Evolutionary conservation across 2,888 invertebrate species (phyloP), one percentile per base, ranked within the genome.

Genomic region (Monopis laevigella): DNA sequence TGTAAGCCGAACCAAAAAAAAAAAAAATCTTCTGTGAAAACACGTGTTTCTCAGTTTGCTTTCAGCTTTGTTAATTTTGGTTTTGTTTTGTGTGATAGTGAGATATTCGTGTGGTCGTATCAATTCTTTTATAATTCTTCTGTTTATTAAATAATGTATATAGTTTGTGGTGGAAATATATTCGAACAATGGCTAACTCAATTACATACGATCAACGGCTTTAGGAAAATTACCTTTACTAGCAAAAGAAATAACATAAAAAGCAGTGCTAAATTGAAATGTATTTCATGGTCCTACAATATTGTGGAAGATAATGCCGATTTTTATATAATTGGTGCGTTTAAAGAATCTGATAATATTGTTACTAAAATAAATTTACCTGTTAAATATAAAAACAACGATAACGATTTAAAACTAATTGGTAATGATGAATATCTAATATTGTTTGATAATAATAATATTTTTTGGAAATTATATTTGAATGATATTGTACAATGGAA

Each of bases 201-300:
- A 1, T 51, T 60, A 27, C 41, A 48, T 26, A 43, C 66, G 38
- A 45, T 69, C 40, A 51, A 54, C 43, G 48, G 52, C 40, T 73
- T 73, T 50, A 48, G 51, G 41, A 30, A 29, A n/a, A 34, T 66
- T n/a, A 36, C 10, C 12, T 10, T 36, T 2, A 13, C 36, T 2
- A 11, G 21, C 5, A 34, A 5, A 5, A 8, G n/a, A n/a, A n/a
- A n/a, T n/a, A n/a, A n/a, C n/a, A n/a, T n/a, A n/a, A n/a, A n/a
- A n/a, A n/a, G n/a, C n/a, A n/a, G n/a, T 18, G 50, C 56, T 14
- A 55, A 52, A 45, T 46, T 73, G 28, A 27, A 58, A 8, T 52
- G 58, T 16, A 57, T 71, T 10, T 60, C 56, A 45, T 82, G 82
- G 82, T 64, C 75, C 0, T 75, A 77, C 46, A 81, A 75, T 49